These are phyloP conservation scores for Glaucopsyche alexis DNA, from an alignment of 2,888 invertebrate species.

Conservation along the genomic window DNA sequence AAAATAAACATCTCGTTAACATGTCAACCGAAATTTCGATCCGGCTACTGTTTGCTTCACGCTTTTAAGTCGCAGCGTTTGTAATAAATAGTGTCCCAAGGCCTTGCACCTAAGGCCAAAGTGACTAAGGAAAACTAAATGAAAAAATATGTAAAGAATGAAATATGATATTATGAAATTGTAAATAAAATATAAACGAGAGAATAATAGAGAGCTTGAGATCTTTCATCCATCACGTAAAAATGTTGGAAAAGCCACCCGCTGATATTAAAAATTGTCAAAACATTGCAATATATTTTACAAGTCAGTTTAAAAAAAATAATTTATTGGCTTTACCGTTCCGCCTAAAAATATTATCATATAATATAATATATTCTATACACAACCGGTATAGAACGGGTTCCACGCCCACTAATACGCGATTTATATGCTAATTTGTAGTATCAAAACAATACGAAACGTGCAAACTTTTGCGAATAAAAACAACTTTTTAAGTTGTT, in stretches of 20 bases:
- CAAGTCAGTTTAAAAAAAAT: not conserved
- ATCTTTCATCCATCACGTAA: not conserved
- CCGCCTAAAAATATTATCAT: not conserved
- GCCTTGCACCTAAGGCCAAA: not conserved
- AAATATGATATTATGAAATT: not conserved
- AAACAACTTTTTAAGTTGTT: no score
- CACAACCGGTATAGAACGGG: not conserved
- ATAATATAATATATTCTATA: not conserved
- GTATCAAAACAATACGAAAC: not conserved
- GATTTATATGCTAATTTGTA: conserved; percentile 16
- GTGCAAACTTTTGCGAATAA: not conserved
- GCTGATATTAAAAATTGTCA: not conserved
- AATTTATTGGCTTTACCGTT: not conserved
- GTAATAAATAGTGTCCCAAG: not conserved
- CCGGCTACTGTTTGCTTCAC: not conserved
- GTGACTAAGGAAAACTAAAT: not conserved
- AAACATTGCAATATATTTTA: not conserved
- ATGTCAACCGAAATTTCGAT: conserved; percentile 9
- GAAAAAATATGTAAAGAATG: not conserved
- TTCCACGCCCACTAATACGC: conserved; percentile 6
- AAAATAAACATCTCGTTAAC: not conserved
- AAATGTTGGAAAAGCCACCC: not conserved
- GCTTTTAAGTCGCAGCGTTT: not conserved
- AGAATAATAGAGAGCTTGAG: not conserved
- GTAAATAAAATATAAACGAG: no score